These are phyloP conservation scores for Oreotrochilus melanogaster DNA, from an alignment of 2,113 vertebrate genomes.

Conservation along the genomic window DNA sequence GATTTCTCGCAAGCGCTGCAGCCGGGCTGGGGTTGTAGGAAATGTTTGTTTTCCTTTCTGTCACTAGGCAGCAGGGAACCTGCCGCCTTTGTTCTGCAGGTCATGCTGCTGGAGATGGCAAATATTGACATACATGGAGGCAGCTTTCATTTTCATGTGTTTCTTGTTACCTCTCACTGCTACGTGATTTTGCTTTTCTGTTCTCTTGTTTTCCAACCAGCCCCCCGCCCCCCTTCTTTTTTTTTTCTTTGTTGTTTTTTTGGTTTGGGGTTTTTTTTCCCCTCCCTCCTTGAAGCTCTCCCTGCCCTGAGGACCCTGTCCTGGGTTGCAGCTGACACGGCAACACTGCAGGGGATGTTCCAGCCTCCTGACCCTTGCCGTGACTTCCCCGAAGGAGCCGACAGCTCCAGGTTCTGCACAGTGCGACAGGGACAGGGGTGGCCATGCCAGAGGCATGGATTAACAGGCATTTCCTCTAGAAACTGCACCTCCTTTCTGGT, in stretches of 20 bases:
- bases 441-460: background rate
- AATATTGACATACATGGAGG: slow-evolving; percentile 70
- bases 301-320: background rate
- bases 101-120: slow-evolving; percentile 47
- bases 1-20: background rate
- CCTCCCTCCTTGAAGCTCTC: background rate
- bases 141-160: slow-evolving; percentile 60
- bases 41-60: slow-evolving; percentile 71
- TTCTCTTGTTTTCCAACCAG: background rate
- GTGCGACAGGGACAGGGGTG: background rate
- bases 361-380: background rate
- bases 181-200: slow-evolving; percentile 11
- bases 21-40: slow-evolving; percentile 33
- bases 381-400: background rate
- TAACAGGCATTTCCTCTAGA: background rate
- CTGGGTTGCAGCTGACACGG: background rate
- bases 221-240: too few relatives aligned
- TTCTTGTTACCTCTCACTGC: slow-evolving; percentile 58
- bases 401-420: background rate
- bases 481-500: background rate
- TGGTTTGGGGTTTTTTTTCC: too few relatives aligned
- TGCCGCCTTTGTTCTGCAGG: slow-evolving; percentile 60
- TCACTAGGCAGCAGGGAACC: slow-evolving; percentile 69
- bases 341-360: background rate
- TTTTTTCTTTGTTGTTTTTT: background rate